phyloP scores from a whole-genome alignment of 2,113 vertebrate species.

The Oryzias curvinotus region DNA sequence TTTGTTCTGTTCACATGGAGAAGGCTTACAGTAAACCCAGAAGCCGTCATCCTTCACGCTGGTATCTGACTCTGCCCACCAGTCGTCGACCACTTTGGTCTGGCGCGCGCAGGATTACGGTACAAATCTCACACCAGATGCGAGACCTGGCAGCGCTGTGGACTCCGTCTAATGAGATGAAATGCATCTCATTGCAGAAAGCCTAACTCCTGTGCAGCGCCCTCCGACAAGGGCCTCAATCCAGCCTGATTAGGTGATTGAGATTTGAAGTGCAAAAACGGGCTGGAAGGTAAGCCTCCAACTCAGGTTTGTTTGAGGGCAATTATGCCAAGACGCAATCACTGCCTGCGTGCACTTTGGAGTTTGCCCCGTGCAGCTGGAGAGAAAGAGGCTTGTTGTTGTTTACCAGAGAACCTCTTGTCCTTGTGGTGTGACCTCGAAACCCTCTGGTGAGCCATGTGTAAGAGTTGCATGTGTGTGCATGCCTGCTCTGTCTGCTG shows the following conservation, averaged over 20 bases:
- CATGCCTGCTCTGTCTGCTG: slow-evolving; percentile 34
- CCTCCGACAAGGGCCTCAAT: slow-evolving; percentile 47
- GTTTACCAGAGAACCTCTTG: slow-evolving; percentile 59
- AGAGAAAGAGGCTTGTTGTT: slow-evolving; percentile 42
- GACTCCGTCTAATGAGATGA: slow-evolving; percentile 51
- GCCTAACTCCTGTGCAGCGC: slow-evolving; percentile 37
- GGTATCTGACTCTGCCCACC: slow-evolving; percentile 7
- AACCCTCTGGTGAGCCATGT: slow-evolving; percentile 47
- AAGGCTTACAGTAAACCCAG: background rate
- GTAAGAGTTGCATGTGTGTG: slow-evolving; percentile 22
- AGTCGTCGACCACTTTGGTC: slow-evolving; percentile 39
- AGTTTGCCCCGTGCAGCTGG: slow-evolving; percentile 14
- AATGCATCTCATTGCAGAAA: slow-evolving; percentile 38
- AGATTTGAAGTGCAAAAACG: slow-evolving; percentile 34
- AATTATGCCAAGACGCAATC: slow-evolving; percentile 51
- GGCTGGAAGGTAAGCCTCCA: slow-evolving; percentile 14
- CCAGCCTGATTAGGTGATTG: slow-evolving; percentile 43
- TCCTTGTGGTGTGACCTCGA: slow-evolving; percentile 72
- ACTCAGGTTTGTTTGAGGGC: slow-evolving; percentile 23
- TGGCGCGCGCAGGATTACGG: slow-evolving; percentile 35
- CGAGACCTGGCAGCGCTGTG: slow-evolving; percentile 34
- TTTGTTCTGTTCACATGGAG: no score
- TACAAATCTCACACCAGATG: slow-evolving; percentile 38
- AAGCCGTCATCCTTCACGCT: slow-evolving; percentile 9
- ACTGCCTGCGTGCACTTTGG: slow-evolving; percentile 1